These are phyloP conservation scores for Eclectus roratus DNA, from an alignment of 2,113 vertebrate genomes.

Conservation along the genomic window DNA sequence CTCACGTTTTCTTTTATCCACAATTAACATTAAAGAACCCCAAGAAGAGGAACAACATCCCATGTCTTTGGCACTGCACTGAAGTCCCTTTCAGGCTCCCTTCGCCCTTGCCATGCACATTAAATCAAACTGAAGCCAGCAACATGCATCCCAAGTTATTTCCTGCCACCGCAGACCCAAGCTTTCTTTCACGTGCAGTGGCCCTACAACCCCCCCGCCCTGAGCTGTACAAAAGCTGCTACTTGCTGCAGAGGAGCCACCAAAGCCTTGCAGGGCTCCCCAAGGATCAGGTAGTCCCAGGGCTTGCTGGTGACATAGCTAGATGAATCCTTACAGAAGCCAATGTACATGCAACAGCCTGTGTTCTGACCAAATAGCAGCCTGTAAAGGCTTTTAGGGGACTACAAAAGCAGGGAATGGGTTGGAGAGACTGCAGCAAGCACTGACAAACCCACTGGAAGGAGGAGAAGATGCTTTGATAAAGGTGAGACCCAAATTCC, in stretches of 20 bases:
- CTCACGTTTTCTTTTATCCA: background rate
- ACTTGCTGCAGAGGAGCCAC: background rate
- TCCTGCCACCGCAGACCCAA: background rate
- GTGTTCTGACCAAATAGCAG: background rate
- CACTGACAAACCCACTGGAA: background rate
- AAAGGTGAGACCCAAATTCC: background rate
- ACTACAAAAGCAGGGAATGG: background rate
- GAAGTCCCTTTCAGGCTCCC: rapidly evolving
- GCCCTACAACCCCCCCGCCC: background rate
- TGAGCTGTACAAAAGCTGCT: background rate
- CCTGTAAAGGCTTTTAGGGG: background rate
- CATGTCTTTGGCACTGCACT: rapidly evolving
- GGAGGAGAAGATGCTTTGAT: background rate
- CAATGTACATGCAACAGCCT: rapidly evolving
- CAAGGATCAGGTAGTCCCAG: background rate
- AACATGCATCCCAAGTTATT: rapidly evolving
- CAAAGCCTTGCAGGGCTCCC: background rate
- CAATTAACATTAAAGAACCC: background rate
- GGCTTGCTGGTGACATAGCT: background rate
- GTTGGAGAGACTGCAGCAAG: background rate
- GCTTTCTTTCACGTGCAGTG: background rate
- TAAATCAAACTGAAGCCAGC: background rate
- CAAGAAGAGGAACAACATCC: background rate
- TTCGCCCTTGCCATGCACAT: background rate
- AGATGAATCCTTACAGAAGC: background rate